Base-by-base conservation (phyloP, 2,888 invertebrate species). In the Latheticus oryzae region DNA sequence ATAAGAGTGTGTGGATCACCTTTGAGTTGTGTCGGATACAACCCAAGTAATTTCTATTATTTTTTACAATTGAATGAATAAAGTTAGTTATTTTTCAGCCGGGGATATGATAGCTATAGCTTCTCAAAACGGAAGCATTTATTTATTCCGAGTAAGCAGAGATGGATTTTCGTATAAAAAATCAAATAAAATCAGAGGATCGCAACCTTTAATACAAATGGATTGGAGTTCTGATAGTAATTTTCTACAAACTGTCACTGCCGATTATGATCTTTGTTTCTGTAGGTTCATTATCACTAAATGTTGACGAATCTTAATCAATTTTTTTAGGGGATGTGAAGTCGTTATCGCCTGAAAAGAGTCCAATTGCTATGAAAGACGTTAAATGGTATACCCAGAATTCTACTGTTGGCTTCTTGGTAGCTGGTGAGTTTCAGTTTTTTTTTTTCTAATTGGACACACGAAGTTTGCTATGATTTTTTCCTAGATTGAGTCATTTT, bases 221-320 rank as follows among this genome's bases (percentile, higher is more conserved):
- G 95, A 95, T 75, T 95, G 95, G 95, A 94, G 95, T 75, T 86
- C 89, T 26, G 95, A 95, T 73, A 91, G 93, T 52, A 89, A 87
- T 74, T 93, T 87, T 74, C 80, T 96, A 54, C 95, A 95, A 80
- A 91, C 93, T 0, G 93, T 92, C 45, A 93, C 95, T 8, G 90
- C 91, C 55, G 95, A 95, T 75, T 93, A 93, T 68, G 95, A 95
- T 75, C 80, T 94, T 42, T 84, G 90, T 2, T 95, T 93, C 78
- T 95, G 93, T 93, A 82, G 86, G 90, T n/a, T n/a, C n/a, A n/a
- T 37, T 1, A 35, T 21, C 16, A 23, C 16, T 8, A 40, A 12
- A 23, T n/a, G n/a, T 11, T 21, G 16, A 5, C 7, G 9, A 43
- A 3, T 43, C n/a, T 12, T 4, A 21, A 30, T 2, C 4, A 33